A percentile compares a stretch with the other conserved stretches of the same genome.
These are phyloP conservation scores for Tetramorium parvispinum DNA, from an alignment of 1,140 invertebrate genomes.

Conservation along the genomic window DNA sequence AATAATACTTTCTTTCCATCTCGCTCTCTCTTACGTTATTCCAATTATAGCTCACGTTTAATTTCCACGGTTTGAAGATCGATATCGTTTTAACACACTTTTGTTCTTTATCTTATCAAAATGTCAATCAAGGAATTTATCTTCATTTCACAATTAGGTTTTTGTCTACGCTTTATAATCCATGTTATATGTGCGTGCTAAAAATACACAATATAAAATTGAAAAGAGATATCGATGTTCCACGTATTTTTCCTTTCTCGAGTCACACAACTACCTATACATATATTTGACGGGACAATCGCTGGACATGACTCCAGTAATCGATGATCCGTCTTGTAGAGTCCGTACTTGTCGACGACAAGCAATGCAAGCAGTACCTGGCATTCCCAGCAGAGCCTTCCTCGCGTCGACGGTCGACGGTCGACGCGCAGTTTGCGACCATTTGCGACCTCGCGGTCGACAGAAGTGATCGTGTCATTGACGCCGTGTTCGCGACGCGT, in stretches of 20 bases:
- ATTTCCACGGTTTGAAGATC: background rate
- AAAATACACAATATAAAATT: background rate
- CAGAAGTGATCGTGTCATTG: background rate
- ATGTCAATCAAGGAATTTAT: background rate
- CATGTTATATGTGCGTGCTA: background rate
- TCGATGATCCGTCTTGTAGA: background rate
- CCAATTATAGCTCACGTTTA: background rate
- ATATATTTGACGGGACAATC: too few species aligned
- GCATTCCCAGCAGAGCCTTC: slow-evolving; percentile 39
- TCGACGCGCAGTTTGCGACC: slow-evolving; percentile 19
- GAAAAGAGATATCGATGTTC: background rate
- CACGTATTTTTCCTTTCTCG: background rate
- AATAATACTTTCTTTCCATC: background rate
- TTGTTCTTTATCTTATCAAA: slow-evolving; percentile 19
- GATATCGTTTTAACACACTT: background rate
- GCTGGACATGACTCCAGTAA: background rate
- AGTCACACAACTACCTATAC: background rate
- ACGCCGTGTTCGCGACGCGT: background rate
- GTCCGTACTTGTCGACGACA: slow-evolving; percentile 22
- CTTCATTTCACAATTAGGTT: background rate
- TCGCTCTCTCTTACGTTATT: background rate
- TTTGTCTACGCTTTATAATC: background rate
- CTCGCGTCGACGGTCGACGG: background rate
- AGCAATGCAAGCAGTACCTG: slow-evolving; percentile 6
- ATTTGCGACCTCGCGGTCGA: background rate